Conservation (phyloP, 2,113 vertebrate species). For the Epinephelus lanceolatus region DNA sequence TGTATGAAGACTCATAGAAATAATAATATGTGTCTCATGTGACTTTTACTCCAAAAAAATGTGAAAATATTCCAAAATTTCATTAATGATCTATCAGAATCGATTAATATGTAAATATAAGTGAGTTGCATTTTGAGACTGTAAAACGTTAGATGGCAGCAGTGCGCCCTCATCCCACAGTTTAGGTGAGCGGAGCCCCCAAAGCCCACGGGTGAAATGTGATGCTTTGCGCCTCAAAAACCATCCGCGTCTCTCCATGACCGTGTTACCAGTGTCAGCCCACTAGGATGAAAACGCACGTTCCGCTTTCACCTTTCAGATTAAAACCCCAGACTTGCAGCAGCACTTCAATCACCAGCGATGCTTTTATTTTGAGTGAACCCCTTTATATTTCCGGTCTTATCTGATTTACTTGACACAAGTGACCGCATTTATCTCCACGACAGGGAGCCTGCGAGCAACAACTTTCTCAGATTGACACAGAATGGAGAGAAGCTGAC, state of each 20-base stretch:
- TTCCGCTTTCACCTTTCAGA: slow-evolving; percentile 45
- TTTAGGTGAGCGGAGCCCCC: slow-evolving; percentile 21
- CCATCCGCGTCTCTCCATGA: slow-evolving; percentile 61
- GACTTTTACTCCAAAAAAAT: no score
- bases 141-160: slow-evolving; percentile 77
- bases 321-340: slow-evolving; percentile 18
- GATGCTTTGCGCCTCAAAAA: slow-evolving; percentile 76
- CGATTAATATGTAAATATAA: no score
- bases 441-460: slow-evolving; percentile 60
- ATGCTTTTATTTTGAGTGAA: slow-evolving; percentile 58
- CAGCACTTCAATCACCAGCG: accelerated
- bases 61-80: no score
- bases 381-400: neutral
- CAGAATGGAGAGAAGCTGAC: slow-evolving; percentile 82
- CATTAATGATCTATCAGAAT: no score
- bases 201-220: slow-evolving; percentile 74
- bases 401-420: slow-evolving; percentile 6
- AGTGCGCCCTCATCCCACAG: slow-evolving; percentile 38
- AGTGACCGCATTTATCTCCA: slow-evolving; percentile 65
- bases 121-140: neutral
- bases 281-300: accelerated
- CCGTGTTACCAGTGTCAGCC: slow-evolving; percentile 10
- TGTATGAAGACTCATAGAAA: no score
- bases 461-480: slow-evolving; percentile 70
- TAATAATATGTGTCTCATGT: no score